These are phyloP conservation scores for Cladopsammia gracilis DNA, from an alignment of 64 coral and sea anemone species.

Conservation along the genomic window DNA sequence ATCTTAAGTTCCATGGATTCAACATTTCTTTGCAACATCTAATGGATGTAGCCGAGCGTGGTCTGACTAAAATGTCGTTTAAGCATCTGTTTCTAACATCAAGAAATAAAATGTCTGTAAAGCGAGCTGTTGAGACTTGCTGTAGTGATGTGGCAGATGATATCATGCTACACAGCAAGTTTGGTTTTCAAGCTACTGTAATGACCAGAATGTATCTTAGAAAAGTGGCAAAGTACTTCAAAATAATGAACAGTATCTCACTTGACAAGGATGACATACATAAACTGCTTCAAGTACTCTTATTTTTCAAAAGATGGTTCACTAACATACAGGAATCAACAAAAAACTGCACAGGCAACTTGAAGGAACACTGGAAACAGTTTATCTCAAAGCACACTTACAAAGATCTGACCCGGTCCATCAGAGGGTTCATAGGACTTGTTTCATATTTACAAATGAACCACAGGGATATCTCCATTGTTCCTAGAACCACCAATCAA, in stretches of 20 bases:
- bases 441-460: not conserved
- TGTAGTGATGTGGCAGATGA: not conserved
- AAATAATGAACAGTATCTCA: not conserved
- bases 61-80: not conserved
- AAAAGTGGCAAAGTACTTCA: not conserved
- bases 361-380: not conserved
- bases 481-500: not conserved
- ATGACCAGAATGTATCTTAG: not conserved
- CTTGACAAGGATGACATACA: not conserved
- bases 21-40: not conserved
- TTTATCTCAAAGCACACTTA: not conserved
- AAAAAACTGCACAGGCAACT: not conserved
- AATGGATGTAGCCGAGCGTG: not conserved
- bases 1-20: not conserved
- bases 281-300: not conserved
- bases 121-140: constrained; percentile 1
- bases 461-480: not conserved
- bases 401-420: not conserved
- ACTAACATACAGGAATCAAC: not conserved
- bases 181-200: not conserved
- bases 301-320: not conserved
- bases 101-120: not conserved
- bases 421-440: not conserved
- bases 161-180: not conserved
- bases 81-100: not conserved